Base-by-base conservation (phyloP, 2,113 vertebrate genomes). In the Calypte anna region DNA sequence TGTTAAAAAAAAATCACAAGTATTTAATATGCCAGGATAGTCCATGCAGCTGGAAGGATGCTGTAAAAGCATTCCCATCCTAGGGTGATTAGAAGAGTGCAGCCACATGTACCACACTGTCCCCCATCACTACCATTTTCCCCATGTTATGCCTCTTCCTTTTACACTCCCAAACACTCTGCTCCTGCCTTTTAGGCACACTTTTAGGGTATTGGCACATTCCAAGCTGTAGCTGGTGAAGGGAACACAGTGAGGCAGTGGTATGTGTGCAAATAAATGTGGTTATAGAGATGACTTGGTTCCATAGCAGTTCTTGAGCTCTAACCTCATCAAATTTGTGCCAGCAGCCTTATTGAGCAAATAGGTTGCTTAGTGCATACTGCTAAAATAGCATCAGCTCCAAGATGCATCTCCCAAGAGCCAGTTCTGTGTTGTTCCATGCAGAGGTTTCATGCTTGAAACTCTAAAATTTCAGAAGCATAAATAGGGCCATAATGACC, bases 201-300 rank as follows among this genome's bases (percentile, higher is more conserved):
- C 51, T 68, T 27, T 75, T 19, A 10, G 80, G 80, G 16, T 63
- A 59, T 90, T 94, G 88, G 86, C 92, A 93, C 80, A 38, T 40
- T 23, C 61, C 3, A 8, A 72, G 69, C 44, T 91, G 88, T 94
- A 93, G 91, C 91, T 96, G 94, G 90, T 5, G 19, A 38, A 83
- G 61, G 25, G 76, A 96, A 74, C 57, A 70, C 63, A 78, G 67
- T 1, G 0, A 70, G 36, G 80, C 62, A 86, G 75, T n/a, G 69
- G 83, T 67, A 88, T 91, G 88, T 88, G 83, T 93, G 80, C 86
- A 93, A 92, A 95, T 77, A 92, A 92, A 95, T 77, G 81, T 4
- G 12, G 88, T 84, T 83, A 95, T 86, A 93, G 88, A 94, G 92
- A 59, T 88, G 83, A 94, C 88, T 93, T 81, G 92, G 88, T 92